Base-by-base conservation (phyloP, 2,113 vertebrate genomes). In the Coptodon rendalli region DNA sequence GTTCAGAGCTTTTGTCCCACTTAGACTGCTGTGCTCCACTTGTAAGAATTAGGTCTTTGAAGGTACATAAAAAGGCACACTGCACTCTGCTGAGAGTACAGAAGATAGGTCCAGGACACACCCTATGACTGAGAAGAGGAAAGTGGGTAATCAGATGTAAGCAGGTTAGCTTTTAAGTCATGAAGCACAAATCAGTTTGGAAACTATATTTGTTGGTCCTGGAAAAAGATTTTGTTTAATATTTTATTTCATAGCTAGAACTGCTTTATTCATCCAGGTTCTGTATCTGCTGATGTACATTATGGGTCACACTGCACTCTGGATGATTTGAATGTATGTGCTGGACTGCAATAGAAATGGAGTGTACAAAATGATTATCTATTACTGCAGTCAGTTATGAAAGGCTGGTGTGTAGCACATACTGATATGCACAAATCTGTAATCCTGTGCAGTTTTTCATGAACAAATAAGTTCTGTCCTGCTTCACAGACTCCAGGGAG, bases 41-140 rank as follows among this genome's bases (percentile, higher is more conserved):
- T 96, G 91, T 87, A 66, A 83, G 91, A 96, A 95, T 85, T 90
- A 88, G 95, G 95, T 91, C 94, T 95, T 89, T 94, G 80, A 90
- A 85, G 79, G 84, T 89, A 88, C 88, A 87, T 88, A 91, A 68
- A 91, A 89, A 66, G 87, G 40, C 13, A 80, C 91, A 43, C 57
- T 40, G 81, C 68, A 38, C 59, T 89, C 43, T 85, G 66, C 57
- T 81, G 40, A 90, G 83, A 63, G 50, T 80, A 84, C 57, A 61
- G 63, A 52, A 22, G 52, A 59, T 68, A 27, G 59, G 13, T 53
- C 17, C 9, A 59, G 27, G 5, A 45, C 36, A 53, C 53, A 54
- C 9, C 48, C n/a, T 40, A 7, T 57, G 22, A 34, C 34, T 50
- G n/a, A 89, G 76, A 2, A 24, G 38, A 80, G 14, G 17, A 61